Evolutionary conservation across 2,888 invertebrate species (phyloP).

Genomic region (Apotomis capreana): DNA sequence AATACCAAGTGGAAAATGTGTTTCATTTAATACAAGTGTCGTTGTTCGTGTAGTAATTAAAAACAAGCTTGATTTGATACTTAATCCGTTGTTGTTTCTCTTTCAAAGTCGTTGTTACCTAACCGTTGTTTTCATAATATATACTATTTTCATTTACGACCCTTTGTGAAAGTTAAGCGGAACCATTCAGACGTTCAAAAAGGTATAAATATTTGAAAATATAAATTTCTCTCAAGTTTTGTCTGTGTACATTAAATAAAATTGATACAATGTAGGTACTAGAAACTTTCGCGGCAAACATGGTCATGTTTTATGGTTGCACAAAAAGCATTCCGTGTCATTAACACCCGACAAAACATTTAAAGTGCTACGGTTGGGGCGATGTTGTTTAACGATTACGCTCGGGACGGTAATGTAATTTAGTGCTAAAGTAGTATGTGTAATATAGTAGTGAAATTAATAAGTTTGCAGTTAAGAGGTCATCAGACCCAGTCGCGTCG

Average conservation of each 20-base stretch:
- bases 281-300: slow-evolving; percentile 31
- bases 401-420: slow-evolving; percentile 23
- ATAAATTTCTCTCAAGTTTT: slow-evolving; percentile 1
- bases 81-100: background rate
- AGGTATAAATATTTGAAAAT: background rate
- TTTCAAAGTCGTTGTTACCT: background rate
- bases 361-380: slow-evolving; percentile 24
- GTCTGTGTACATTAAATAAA: slow-evolving; percentile 16
- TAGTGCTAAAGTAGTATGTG: slow-evolving; percentile 23
- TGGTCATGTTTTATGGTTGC: slow-evolving; percentile 28
- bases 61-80: background rate
- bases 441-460: slow-evolving; percentile 39
- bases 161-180: too few species aligned
- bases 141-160: too few species aligned
- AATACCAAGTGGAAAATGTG: slow-evolving; percentile 13
- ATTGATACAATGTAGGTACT: slow-evolving; percentile 7
- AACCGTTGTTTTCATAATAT: background rate
- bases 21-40: background rate
- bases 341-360: slow-evolving; percentile 34
- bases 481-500: slow-evolving; percentile 14
- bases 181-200: background rate
- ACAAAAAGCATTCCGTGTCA: slow-evolving; percentile 30
- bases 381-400: slow-evolving; percentile 37
- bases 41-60: background rate
- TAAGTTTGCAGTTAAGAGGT: slow-evolving; percentile 31